Percentiles rank a stretch among this genome's conserved stretches.
Conservation (phyloP, 2,888 invertebrate species). For the Lissocephala sabroskyi region DNA sequence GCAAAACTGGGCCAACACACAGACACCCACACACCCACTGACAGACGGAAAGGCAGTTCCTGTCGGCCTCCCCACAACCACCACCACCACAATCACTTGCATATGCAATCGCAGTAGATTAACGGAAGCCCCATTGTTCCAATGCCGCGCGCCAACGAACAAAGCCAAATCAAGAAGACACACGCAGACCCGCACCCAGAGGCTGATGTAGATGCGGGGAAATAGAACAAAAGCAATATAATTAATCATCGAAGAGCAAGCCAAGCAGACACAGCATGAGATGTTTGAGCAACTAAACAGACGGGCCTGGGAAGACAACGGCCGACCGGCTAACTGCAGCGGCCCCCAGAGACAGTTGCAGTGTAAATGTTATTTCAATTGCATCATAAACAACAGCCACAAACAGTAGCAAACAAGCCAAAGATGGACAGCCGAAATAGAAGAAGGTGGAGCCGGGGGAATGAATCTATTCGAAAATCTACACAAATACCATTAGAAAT, state of each 20-base stretch:
- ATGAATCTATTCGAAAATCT: too few species aligned
- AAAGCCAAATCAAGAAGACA: constrained; percentile 25
- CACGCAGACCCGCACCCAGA: too few species aligned
- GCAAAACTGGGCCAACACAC: constrained; percentile 26
- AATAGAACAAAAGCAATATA: constrained; percentile 54
- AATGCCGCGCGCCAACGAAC: constrained; percentile 29
- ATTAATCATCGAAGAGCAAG: constrained; percentile 56
- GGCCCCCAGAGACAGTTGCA: constrained; percentile 13
- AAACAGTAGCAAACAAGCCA: constrained; percentile 1
- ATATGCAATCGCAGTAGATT: constrained; percentile 6
- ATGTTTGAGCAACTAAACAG: constrained; percentile 20
- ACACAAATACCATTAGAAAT: too few species aligned
- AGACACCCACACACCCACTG: too few species aligned
- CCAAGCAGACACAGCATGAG: constrained; percentile 45
- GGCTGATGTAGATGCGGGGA: constrained; percentile 1
- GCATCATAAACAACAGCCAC: constrained; percentile 14
- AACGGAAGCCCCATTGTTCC: constrained; percentile 43
- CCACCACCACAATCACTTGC: too few species aligned
- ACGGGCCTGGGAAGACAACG: not conserved
- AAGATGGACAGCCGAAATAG: too few species aligned
- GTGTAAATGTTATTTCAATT: constrained; percentile 37
- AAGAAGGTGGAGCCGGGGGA: too few species aligned
- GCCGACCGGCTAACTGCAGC: constrained; percentile 4
- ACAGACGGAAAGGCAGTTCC: constrained; percentile 15
- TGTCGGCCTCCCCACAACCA: too few species aligned